Conservation (phyloP, 2,797 vertebrate genomes). For the Poeciliopsis turneri region DNA sequence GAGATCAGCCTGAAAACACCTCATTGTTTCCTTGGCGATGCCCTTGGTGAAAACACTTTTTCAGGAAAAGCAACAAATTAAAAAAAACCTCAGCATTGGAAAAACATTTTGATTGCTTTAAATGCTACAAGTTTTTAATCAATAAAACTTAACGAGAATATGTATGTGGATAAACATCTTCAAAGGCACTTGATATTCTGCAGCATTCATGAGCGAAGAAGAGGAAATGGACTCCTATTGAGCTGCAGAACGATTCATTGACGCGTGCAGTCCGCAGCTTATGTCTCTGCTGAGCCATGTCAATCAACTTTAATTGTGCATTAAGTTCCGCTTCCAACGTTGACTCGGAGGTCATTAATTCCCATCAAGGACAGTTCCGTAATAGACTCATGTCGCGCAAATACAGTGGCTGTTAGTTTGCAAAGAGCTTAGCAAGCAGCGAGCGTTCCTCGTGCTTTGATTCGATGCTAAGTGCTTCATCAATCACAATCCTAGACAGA, state of each 20-base stretch:
- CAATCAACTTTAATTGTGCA: slow-evolving; percentile 42
- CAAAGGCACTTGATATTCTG: slow-evolving; percentile 16
- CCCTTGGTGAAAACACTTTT: slow-evolving; percentile 34
- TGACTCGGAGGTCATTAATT: slow-evolving; percentile 69
- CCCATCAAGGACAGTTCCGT: slow-evolving; percentile 67
- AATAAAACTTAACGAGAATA: neutral
- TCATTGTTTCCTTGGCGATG: slow-evolving; percentile 24
- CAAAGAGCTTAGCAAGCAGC: slow-evolving; percentile 72
- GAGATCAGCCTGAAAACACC: slow-evolving; percentile 32
- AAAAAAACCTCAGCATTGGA: neutral
- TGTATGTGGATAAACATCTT: slow-evolving; percentile 26
- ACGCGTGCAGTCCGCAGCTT: slow-evolving; percentile 31
- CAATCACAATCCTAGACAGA: slow-evolving; percentile 76
- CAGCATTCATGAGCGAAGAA: slow-evolving; percentile 10
- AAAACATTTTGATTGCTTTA: neutral
- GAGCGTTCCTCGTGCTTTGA: slow-evolving; percentile 62
- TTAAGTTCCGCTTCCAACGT: slow-evolving; percentile 38
- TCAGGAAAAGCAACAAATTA: neutral
- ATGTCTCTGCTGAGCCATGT: slow-evolving; percentile 43
- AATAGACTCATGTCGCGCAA: slow-evolving; percentile 65
- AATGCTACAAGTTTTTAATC: slow-evolving; percentile 3
- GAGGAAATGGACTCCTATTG: slow-evolving; percentile 13
- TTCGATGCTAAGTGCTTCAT: slow-evolving; percentile 77
- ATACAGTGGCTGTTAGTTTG: slow-evolving; percentile 64
- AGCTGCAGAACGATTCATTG: slow-evolving; percentile 9